Base-by-base conservation (phyloP, 2,888 invertebrate genomes). In the Phyto melanocephala region DNA sequence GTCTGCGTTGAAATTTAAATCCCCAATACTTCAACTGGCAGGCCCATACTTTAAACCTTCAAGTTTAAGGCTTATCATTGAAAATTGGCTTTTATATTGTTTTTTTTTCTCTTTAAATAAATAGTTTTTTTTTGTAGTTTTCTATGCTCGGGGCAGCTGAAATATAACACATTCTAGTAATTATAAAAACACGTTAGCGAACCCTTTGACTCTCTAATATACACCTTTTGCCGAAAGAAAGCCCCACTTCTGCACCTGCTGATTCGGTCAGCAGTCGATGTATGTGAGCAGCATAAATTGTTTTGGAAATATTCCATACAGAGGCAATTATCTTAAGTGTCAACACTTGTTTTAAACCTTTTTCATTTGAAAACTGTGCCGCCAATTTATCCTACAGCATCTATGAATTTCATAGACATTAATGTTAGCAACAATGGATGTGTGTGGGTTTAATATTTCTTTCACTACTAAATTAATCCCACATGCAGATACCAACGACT, bases 321-420 rank as follows among this genome's bases (percentile, higher is more conserved):
- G 76, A 60, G 78, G 74, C 63, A 68, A 78, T 78, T 45, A 79
- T 78, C 79, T 78, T 50, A 76, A 79, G 54, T 79, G 28, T 75
- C 75, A 79, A 82, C 78, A 79, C 79, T 75, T 77, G 52, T 56
- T 65, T 56, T 35, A 74, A 68, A 71, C 58, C 65, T 65, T 78
- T 65, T 82, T 67, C 70, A 67, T 72, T 17, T 65, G 3, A 58
- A 35, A 72, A 65, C 58, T 67, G 11, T 54, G 58, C 76, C 75
- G 76, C 70, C 45, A 35, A 56, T 37, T 37, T 58, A 11, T 22
- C 50, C 5, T 17, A 10, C 52, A 52, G 15, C 11, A 62, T 52
- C 52, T 40, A 20, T 35, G 15, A 35, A 50, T 47, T 8, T 24
- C 17, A 40, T 17, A 65, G 10, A 37, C 22, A 50, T 42, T 17